Evolutionary conservation across 2,888 invertebrate genomes (phyloP).

Genomic region (Mylabris sibirica): DNA sequence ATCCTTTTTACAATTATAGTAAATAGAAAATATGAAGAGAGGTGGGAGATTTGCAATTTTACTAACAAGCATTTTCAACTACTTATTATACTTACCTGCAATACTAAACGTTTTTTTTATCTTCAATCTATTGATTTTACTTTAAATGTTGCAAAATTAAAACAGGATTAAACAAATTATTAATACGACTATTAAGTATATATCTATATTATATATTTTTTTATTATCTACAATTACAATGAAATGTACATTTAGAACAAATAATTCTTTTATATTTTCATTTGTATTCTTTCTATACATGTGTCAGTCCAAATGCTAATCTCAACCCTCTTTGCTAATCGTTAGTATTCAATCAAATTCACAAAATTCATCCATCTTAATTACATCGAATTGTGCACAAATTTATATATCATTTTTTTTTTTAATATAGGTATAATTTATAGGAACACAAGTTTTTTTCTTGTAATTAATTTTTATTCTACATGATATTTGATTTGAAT

Average conservation of each 20-base stretch:
- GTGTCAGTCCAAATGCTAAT: slow-evolving; percentile 46
- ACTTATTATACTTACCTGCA: not conserved
- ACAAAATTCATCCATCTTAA: slow-evolving; percentile 3
- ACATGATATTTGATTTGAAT: slow-evolving; percentile 27
- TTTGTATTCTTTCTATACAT: too few species aligned
- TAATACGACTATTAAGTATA: slow-evolving; percentile 31
- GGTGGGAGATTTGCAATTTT: too few species aligned
- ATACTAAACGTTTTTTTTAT: not conserved
- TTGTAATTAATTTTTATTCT: slow-evolving; percentile 18
- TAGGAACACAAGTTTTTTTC: slow-evolving; percentile 32
- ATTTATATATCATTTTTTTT: not conserved
- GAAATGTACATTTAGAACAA: slow-evolving; percentile 54
- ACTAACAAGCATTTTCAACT: too few species aligned
- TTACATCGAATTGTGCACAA: slow-evolving; percentile 27
- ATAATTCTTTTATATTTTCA: slow-evolving; percentile 42
- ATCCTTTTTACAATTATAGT: not conserved
- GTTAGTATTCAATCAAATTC: slow-evolving; percentile 28
- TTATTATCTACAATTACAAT: slow-evolving; percentile 52
- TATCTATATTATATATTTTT: slow-evolving; percentile 36
- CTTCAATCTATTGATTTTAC: not conserved
- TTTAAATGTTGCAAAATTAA: not conserved
- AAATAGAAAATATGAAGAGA: not conserved
- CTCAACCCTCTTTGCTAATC: slow-evolving; percentile 24
- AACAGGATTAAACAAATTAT: slow-evolving; percentile 8
- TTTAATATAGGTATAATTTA: not conserved